Conservation (phyloP, 2,888 invertebrate species). For the Harmothoe impar region DNA sequence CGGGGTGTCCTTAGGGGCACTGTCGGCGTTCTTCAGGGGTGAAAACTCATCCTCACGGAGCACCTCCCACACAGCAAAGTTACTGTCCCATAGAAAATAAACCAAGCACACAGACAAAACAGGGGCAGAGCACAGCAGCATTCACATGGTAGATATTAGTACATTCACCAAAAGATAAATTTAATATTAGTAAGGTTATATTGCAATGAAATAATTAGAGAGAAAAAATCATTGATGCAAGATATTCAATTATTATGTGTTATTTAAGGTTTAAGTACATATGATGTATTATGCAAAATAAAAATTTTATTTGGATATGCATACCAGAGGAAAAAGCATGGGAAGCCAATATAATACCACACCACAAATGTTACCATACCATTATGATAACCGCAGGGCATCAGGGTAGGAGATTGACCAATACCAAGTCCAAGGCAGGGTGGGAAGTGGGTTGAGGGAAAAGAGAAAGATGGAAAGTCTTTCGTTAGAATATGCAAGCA, state of each 20-base stretch:
- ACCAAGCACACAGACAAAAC: conserved; percentile 39
- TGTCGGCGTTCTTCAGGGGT: conserved; percentile 96
- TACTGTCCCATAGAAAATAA: conserved; percentile 84
- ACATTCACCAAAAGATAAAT: not conserved
- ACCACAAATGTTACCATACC: conserved; percentile 14
- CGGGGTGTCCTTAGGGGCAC: conserved; percentile 94
- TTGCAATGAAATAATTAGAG: not conserved
- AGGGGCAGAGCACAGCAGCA: not conserved
- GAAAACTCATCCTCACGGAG: conserved; percentile 97
- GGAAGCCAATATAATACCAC: conserved; percentile 8
- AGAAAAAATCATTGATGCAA: too few species aligned
- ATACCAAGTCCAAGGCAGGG: conserved; percentile 9
- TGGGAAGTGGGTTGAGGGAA: not conserved
- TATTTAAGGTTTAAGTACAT: not conserved
- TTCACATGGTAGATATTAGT: not conserved
- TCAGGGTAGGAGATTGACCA: not conserved
- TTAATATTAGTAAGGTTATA: not conserved
- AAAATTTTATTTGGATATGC: not conserved
- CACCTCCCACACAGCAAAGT: conserved; percentile 93
- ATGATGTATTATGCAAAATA: not conserved
- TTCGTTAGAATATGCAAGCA: not conserved
- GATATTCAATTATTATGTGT: too few species aligned
- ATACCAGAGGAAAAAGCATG: conserved; percentile 13
- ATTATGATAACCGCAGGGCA: conserved; percentile 1
- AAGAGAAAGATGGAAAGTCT: conserved; percentile 24